Conservation (phyloP, 2,797 vertebrate genomes). For the Neosilurus hyrtlii region DNA sequence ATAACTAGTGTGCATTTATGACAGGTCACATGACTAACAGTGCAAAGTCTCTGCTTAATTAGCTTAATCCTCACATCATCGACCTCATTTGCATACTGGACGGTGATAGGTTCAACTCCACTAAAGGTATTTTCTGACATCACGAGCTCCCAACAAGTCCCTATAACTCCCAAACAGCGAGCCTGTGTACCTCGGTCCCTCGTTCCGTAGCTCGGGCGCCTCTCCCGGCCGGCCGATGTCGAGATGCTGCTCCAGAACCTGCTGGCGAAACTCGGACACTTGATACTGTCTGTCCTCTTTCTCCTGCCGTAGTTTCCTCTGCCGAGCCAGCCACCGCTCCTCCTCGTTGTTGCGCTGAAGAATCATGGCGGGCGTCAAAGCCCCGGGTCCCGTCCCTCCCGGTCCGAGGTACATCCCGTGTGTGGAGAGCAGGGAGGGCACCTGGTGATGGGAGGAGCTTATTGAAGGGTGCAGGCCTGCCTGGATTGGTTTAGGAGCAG, state of each 20-base stretch:
- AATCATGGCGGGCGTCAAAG: conserved; percentile 77
- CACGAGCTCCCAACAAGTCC: not conserved
- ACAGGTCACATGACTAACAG: not conserved
- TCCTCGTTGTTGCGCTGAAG: conserved; percentile 92
- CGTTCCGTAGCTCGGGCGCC: conserved; percentile 76
- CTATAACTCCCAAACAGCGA: not conserved
- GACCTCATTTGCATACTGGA: not conserved
- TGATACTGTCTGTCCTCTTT: conserved; percentile 97
- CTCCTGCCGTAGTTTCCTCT: conserved; percentile 91
- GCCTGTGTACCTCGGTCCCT: conserved; percentile 79
- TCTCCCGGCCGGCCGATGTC: conserved; percentile 83
- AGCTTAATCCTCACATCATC: no score
- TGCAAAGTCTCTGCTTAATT: not conserved
- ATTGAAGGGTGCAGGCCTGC: conserved; percentile 71
- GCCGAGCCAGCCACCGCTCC: conserved; percentile 93
- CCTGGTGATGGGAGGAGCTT: conserved; percentile 76
- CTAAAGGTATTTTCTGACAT: not conserved
- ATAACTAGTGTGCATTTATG: not conserved
- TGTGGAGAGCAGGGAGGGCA: conserved; percentile 84
- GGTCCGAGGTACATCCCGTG: conserved; percentile 84
- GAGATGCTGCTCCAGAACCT: conserved; percentile 94
- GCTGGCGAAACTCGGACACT: conserved; percentile 95
- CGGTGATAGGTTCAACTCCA: not conserved
- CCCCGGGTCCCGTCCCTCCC: conserved; percentile 64
- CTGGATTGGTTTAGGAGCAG: conserved; percentile 76